Base-by-base conservation (phyloP, 2,888 invertebrate genomes). In the Drosophila vallismaia region DNA sequence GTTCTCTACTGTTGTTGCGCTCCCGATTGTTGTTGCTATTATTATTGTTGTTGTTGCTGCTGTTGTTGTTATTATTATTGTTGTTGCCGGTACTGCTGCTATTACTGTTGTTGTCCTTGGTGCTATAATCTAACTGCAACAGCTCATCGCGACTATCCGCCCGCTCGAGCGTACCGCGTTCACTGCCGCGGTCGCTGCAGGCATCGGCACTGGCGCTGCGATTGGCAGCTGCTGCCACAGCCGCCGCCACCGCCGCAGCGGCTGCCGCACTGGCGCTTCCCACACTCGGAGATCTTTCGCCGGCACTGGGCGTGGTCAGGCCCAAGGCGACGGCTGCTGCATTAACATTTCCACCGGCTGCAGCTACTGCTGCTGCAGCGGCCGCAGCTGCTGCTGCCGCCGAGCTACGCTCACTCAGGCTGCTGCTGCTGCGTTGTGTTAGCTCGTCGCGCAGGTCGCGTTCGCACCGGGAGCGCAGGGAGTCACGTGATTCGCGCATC, bases 111-210 rank as follows among this genome's bases (percentile, higher is more conserved):
- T 78, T 89, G 62, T 90, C 90, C 89, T 90, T 90, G 79, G 88
- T 91, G 83, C 90, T 91, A 79, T 90, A 91, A 77, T 91, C 91
- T 83, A 91, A 82, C 86, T 91, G 93, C 92, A 90, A 83, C 77
- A 91, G 75, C 81, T 91, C 91, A 84, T 91, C 91, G 76, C 91
- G 91, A 87, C 91, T 91, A 73, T 91, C 91, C 53, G 91, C 89
- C 48, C 89, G 89, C 76, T 89, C 90, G 58, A 90, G 77, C 29
- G 90, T 90, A 42, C 86, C 86, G 29, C 86, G 81, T 51, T 87
- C 87, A 60, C 88, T 88, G 72, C 89, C 88, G 49, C 84, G 84
- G 70, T 81, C 87, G 70, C 86, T 80, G 70, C 84, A 86, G 6
- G 80, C 85, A 29, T 86, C 89, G 59, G 79, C 90, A 75, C 88